These are phyloP conservation scores for Corvus moneduloides DNA, from an alignment of 2,113 vertebrate genomes.

Conservation along the genomic window DNA sequence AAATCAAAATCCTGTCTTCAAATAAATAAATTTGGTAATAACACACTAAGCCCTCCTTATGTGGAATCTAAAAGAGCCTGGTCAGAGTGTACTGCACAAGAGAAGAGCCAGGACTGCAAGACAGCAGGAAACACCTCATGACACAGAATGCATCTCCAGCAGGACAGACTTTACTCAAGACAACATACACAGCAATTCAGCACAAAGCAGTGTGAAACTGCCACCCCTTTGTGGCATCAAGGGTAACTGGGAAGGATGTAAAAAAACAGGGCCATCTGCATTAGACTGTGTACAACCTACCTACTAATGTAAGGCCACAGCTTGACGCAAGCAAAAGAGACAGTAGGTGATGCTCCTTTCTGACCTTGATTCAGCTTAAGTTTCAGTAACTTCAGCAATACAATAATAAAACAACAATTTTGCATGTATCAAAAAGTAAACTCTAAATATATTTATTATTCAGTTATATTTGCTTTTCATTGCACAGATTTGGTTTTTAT, in stretches of 20 bases:
- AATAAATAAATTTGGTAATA: neutral
- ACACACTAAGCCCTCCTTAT: neutral
- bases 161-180: neutral
- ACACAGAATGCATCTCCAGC: rapidly evolving
- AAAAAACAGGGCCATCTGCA: neutral
- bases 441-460: conserved; percentile 70
- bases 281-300: neutral
- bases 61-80: neutral
- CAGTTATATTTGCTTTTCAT: conserved; percentile 62
- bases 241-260: neutral
- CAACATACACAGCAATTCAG: neutral
- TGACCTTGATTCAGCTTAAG: neutral
- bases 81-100: neutral
- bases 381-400: neutral
- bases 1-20: neutral
- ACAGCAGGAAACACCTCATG: neutral
- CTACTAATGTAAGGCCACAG: neutral
- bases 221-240: neutral
- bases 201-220: neutral
- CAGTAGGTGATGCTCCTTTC: neutral
- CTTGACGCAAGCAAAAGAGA: neutral
- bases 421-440: conserved; percentile 51
- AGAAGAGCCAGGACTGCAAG: neutral
- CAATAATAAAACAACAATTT: neutral
- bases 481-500: conserved; percentile 61